Percentiles rank a stretch among this genome's conserved stretches.
Evolutionary conservation across 1,140 invertebrate genomes (phyloP).

Genomic region (Tetragnatha versicolor): DNA sequence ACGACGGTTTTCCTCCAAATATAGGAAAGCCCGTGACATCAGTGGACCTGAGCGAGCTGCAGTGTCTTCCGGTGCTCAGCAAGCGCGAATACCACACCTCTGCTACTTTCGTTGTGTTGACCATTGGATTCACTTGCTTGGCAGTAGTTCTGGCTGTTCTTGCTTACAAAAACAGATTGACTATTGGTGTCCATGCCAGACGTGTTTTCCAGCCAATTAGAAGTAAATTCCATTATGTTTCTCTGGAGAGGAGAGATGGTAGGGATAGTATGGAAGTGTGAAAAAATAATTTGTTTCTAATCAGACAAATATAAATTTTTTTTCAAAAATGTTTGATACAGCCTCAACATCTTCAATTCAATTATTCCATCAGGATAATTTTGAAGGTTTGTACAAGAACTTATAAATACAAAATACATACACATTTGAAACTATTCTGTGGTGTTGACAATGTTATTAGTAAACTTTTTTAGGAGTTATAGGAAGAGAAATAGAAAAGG

Average conservation of each 20-base stretch:
- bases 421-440: neutral
- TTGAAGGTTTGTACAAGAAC: too few relatives aligned
- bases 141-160: neutral
- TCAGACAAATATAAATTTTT: neutral
- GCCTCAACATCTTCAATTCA: too few relatives aligned
- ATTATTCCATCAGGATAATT: too few relatives aligned
- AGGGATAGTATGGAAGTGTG: constrained; percentile 47
- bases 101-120: constrained; percentile 19
- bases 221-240: constrained; percentile 49
- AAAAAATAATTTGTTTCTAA: neutral
- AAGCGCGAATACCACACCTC: constrained; percentile 12
- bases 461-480: too few relatives aligned
- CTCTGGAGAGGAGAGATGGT: constrained; percentile 28
- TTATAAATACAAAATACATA: neutral
- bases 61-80: neutral
- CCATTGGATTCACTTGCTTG: constrained; percentile 4
- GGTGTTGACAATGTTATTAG: neutral
- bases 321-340: too few relatives aligned
- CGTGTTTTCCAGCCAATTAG: constrained; percentile 2
- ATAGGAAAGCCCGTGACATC: constrained; percentile 7
- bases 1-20: constrained; percentile 23
- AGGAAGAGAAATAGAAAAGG: too few relatives aligned
- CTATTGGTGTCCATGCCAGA: neutral
- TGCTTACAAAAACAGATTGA: constrained; percentile 24
- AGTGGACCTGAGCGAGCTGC: neutral